These are phyloP conservation scores for Poicephalus meyeri DNA, from an alignment of 2,113 vertebrate genomes.

Conservation along the genomic window DNA sequence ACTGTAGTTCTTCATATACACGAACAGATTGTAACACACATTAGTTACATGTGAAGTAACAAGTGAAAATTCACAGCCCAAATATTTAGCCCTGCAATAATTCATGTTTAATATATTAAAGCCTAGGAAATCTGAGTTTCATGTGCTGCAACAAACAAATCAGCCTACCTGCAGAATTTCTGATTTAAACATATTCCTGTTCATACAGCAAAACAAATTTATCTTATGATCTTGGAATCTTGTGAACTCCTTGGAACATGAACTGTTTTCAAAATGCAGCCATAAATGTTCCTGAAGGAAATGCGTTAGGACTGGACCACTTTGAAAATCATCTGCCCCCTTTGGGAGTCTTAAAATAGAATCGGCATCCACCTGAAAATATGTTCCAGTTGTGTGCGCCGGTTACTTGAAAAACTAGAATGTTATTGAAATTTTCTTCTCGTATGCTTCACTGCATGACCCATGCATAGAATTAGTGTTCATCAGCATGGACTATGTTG, in stretches of 20 bases:
- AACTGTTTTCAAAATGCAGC: neutral
- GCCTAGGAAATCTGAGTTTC: neutral
- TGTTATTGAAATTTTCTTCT: slow-evolving; percentile 52
- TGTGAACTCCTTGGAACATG: neutral
- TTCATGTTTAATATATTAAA: neutral
- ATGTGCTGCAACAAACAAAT: neutral
- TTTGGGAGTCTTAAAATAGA: neutral
- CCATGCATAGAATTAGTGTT: slow-evolving; percentile 62
- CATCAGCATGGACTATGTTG: slow-evolving; percentile 56
- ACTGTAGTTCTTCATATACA: neutral
- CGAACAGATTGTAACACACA: neutral
- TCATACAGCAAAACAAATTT: neutral
- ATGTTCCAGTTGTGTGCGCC: neutral
- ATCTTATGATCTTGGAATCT: neutral
- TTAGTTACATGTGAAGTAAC: neutral
- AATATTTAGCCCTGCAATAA: neutral
- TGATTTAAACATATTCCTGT: neutral
- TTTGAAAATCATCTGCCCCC: neutral
- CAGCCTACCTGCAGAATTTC: neutral
- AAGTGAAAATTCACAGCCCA: neutral
- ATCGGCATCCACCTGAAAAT: slow-evolving; percentile 9
- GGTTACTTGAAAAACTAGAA: slow-evolving; percentile 11
- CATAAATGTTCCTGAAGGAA: neutral
- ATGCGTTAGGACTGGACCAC: neutral
- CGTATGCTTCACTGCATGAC: slow-evolving; percentile 10